Base-by-base conservation (phyloP, 2,888 invertebrate species). In the Trissoscelio sp. region DNA sequence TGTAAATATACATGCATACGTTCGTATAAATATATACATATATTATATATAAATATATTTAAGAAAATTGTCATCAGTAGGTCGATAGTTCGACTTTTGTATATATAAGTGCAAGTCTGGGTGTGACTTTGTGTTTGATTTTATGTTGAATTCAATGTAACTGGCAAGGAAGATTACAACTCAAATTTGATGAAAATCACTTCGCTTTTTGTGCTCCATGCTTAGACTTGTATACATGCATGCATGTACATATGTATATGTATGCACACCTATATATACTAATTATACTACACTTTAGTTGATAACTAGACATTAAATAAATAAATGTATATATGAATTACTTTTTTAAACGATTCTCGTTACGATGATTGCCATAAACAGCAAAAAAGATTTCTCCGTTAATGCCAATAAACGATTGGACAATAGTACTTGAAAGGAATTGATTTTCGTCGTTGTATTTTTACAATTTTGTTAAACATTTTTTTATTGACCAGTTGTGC, bases 21-120 rank as follows among this genome's bases (percentile, higher is more conserved):
- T 39, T 12, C 6, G 22, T 51, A 51, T 51, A 14, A 6, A 51
- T 14, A 28, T 28, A 51, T 9, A 28, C 20, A 64, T 48, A 62
- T n/a, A n/a, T n/a, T n/a, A n/a, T n/a, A n/a, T n/a, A n/a, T n/a
- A n/a, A 42, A 58, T 58, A 37, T 57, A 57, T 2, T 24, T 48
- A 24, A 57, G 57, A n/a, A 11, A 12, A 28, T 14, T 37, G 20
- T 66, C 51, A 20, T 51, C 11, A 37, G 6, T 20, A 48, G 6
- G 39, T n/a, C 39, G 39, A 62, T 31, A n/a, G 18, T 9, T 62
- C 20, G 44, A 72, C 34, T 46, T 37, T 74, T 74, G 74, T 74
- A 66, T 66, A 74, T 74, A 74, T 57, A 73, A 42, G 37, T 73
- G 55, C 73, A 74, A 74, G 74, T 66, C 74, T 53, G 48, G 57